A percentile compares a stretch with the other conserved stretches of the same genome.
Evolutionary conservation across 1,140 invertebrate genomes (phyloP).

Genomic region (Drosophila punjabiensis): DNA sequence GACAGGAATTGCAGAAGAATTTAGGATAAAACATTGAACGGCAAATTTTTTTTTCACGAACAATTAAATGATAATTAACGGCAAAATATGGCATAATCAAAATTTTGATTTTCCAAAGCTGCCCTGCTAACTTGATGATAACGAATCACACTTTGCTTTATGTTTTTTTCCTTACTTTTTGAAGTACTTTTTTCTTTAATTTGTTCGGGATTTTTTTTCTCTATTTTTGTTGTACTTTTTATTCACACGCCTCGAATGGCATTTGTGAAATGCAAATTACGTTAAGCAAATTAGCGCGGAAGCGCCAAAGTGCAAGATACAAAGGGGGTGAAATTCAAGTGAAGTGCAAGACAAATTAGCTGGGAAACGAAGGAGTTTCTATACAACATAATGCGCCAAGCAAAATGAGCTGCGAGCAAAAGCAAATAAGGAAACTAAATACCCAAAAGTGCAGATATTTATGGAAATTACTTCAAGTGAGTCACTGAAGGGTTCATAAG

Average conservation of each 20-base stretch:
- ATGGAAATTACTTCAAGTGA: slow-evolving; percentile 16
- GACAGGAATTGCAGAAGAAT: no score
- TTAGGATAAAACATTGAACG: no score
- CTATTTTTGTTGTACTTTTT: slow-evolving; percentile 19
- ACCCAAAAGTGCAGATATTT: slow-evolving; percentile 22
- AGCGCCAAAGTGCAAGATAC: slow-evolving; percentile 70
- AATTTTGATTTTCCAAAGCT: no score
- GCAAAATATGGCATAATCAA: no score
- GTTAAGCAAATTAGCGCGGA: slow-evolving; percentile 78
- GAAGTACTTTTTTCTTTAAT: not conserved
- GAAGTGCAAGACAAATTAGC: slow-evolving; percentile 72
- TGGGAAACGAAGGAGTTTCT: slow-evolving; percentile 24
- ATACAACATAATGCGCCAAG: not conserved
- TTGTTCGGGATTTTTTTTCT: slow-evolving; percentile 4
- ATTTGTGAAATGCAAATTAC: slow-evolving; percentile 80
- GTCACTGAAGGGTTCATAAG: not conserved
- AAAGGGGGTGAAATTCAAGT: slow-evolving; percentile 9
- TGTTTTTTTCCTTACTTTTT: slow-evolving; percentile 4
- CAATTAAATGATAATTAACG: no score
- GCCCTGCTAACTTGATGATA: no score
- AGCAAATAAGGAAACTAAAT: slow-evolving; percentile 38
- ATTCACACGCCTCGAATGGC: slow-evolving; percentile 70
- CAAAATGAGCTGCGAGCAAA: slow-evolving; percentile 26
- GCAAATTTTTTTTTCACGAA: no score
- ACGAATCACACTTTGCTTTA: slow-evolving; percentile 34